These are phyloP conservation scores for Andinoacara biseriatus DNA, from an alignment of 2,113 vertebrate species.

Conservation along the genomic window DNA sequence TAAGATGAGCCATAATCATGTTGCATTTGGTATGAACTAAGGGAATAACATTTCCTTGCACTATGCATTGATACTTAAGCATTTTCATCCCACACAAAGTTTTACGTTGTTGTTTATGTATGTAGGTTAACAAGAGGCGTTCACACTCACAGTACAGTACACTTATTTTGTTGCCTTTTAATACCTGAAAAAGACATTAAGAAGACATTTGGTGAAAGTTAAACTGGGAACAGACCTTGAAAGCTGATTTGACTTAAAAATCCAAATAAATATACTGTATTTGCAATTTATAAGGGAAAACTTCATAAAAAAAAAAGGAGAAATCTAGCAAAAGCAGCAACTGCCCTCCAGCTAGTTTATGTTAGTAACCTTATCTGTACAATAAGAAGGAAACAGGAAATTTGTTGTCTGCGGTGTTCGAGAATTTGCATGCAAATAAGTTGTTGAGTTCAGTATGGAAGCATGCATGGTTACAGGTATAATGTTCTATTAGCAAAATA, in stretches of 20 bases:
- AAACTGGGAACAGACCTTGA: too few relatives aligned
- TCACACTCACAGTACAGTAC: neutral
- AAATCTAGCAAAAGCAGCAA: neutral
- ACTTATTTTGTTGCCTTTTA: neutral
- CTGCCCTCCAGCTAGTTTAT: neutral
- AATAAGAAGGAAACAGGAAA: too few relatives aligned
- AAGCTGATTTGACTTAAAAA: neutral
- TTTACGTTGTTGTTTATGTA: neutral
- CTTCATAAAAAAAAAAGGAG: neutral
- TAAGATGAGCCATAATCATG: neutral
- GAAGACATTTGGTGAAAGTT: neutral
- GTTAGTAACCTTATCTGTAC: too few relatives aligned
- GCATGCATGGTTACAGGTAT: too few relatives aligned
- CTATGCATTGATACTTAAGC: neutral
- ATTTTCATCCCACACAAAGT: slow-evolving; percentile 7
- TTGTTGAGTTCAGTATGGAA: too few relatives aligned
- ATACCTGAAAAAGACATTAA: too few relatives aligned
- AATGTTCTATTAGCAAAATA: too few relatives aligned
- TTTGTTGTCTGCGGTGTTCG: too few relatives aligned
- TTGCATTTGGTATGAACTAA: slow-evolving; percentile 7
- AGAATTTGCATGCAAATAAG: too few relatives aligned
- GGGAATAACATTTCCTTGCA: slow-evolving; percentile 13
- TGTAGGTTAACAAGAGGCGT: neutral
- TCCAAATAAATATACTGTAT: neutral
- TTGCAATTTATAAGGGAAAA: too few relatives aligned